Base-by-base conservation (phyloP, 2,113 vertebrate species). In the Uria aalge region DNA sequence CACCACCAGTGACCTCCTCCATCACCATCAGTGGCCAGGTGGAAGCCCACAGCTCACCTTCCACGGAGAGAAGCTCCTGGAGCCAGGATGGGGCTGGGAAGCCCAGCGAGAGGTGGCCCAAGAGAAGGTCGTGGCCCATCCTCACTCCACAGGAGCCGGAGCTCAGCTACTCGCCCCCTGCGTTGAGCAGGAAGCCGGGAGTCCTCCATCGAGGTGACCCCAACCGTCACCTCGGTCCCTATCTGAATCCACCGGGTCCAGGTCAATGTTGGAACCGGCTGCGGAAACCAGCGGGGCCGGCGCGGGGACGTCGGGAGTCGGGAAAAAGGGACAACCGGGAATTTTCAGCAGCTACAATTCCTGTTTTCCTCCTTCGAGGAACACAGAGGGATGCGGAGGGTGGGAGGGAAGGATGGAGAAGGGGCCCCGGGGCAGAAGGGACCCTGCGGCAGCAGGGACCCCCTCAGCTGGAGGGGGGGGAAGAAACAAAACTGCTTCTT, bases 111-210 rank as follows among this genome's bases (percentile, higher is more conserved):
- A 38, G 8, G 63, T 38, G 64, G 60, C 2, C 40, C 68, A 11
- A 18, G 67, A 45, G 67, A 40, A 47, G 60, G 47, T 36, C 47
- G 48, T 8, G 78, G 53, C 41, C 53, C 23, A 9, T 24, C 71
- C 56, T 12, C 2, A 4, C 50, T 34, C 69, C 14, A 1, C 41
- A 1, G 15, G 30, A 34, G 63, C 36, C 3, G 6, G 32, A 23
- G 53, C 5, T 20, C 34, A 6, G 4, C 18, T 3, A 0, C 29
- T 26, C 18, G 12, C 16, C 6, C 34, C 2, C 45, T 2, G 1
- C 8, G 9, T 0, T 0, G 14, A 68, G 76, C 41, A 8, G 63
- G 60, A 27, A 38, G 32, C 14, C 75, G 2, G 14, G 12, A 26
- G 29, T 22, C 27, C 38, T 30, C 85, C 41, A 2, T 2, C 2